These are phyloP conservation scores for Pharmacophagus antenor DNA, from an alignment of 2,888 invertebrate species.

Conservation along the genomic window DNA sequence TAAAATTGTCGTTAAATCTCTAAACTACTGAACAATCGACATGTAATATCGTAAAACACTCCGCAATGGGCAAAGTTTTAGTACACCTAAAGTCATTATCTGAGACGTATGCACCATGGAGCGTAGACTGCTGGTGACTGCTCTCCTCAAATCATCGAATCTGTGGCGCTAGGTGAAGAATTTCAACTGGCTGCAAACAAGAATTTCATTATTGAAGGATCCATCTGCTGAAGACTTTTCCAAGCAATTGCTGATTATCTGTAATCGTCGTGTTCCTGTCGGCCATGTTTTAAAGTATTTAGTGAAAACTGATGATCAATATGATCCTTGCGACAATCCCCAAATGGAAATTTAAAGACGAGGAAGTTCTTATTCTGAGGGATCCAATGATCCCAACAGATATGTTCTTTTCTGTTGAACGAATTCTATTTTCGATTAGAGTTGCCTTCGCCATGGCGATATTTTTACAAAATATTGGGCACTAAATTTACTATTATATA, in stretches of 20 bases:
- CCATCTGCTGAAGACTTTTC: neutral
- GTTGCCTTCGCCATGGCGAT: conserved; percentile 16
- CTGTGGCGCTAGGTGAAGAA: neutral
- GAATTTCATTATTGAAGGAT: neutral
- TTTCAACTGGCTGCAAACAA: neutral
- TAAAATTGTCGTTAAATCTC: conserved; percentile 37
- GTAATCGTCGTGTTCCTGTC: neutral
- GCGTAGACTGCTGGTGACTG: conserved; percentile 5
- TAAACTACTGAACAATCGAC: conserved; percentile 38
- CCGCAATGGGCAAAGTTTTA: conserved; percentile 39
- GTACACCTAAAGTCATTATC: conserved; percentile 37
- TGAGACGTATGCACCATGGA: conserved; percentile 39
- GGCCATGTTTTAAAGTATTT: conserved; percentile 13
- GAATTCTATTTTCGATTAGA: conserved; percentile 19
- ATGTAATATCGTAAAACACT: conserved; percentile 41
- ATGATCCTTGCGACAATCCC: neutral
- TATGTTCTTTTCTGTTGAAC: neutral
- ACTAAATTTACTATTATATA: no score
- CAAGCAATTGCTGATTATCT: neutral
- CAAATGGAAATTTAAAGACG: neutral
- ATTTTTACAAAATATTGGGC: no score
- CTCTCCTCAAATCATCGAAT: neutral
- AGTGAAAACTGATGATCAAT: neutral
- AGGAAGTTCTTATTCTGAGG: neutral
- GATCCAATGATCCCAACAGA: neutral